Conservation (phyloP, 2,888 invertebrate species). For the Caenorhabditis sp. region DNA sequence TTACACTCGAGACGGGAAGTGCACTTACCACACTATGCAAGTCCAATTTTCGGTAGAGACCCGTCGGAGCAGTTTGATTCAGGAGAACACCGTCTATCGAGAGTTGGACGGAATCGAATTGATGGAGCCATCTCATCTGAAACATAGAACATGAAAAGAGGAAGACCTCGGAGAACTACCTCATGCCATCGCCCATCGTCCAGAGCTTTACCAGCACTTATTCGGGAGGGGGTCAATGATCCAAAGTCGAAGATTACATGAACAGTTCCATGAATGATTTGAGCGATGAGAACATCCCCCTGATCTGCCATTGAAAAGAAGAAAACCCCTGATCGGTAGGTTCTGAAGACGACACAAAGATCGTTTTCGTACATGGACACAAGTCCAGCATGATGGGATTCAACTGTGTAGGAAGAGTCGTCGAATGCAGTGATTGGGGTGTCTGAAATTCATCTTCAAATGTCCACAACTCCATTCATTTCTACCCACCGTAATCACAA, state of each 20-base stretch:
- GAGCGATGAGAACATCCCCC: slow-evolving; percentile 81
- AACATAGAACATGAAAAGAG: not conserved
- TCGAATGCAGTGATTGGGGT: slow-evolving; percentile 78
- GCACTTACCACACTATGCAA: slow-evolving; percentile 77
- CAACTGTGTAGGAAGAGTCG: slow-evolving; percentile 78
- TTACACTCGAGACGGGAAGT: slow-evolving; percentile 38
- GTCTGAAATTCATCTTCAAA: slow-evolving; percentile 61
- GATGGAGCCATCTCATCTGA: slow-evolving; percentile 79
- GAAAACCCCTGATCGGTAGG: slow-evolving; percentile 81
- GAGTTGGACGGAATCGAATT: slow-evolving; percentile 81
- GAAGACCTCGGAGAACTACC: not conserved
- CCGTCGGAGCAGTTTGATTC: slow-evolving; percentile 80
- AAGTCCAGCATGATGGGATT: slow-evolving; percentile 75
- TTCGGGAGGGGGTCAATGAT: slow-evolving; percentile 72
- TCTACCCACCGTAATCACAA: slow-evolving; percentile 77
- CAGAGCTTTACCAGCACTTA: slow-evolving; percentile 79
- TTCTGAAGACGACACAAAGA: slow-evolving; percentile 77
- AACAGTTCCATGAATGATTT: slow-evolving; percentile 78
- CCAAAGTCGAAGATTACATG: slow-evolving; percentile 82
- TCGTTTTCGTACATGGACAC: slow-evolving; percentile 83
- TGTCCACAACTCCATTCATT: not conserved
- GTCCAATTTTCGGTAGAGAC: slow-evolving; percentile 82
- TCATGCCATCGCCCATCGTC: slow-evolving; percentile 83
- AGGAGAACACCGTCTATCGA: slow-evolving; percentile 78
- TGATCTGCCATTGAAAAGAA: slow-evolving; percentile 82